Percentiles rank a stretch among this genome's conserved stretches.
Evolutionary conservation across 1,140 invertebrate genomes (phyloP).

Genomic region (Aphis craccivora): DNA sequence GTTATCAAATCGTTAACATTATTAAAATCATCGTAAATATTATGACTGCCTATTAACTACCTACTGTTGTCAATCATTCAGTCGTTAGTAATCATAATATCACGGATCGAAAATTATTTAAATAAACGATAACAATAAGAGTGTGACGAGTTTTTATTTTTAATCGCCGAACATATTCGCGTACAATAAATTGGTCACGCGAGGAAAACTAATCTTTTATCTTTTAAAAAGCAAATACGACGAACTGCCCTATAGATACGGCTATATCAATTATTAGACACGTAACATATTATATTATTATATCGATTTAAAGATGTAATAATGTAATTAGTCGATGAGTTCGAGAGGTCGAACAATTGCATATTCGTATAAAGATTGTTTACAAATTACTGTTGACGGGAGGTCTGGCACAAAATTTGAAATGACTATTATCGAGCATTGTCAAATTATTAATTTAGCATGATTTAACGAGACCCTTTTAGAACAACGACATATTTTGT

Average conservation of each 20-base stretch:
- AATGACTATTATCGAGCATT: neutral
- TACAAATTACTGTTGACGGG: neutral
- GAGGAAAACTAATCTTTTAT: neutral
- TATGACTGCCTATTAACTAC: neutral
- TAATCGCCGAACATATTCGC: neutral
- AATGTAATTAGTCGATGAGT: too few relatives aligned
- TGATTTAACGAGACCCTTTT: neutral
- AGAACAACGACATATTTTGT: neutral
- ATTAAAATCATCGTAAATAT: neutral
- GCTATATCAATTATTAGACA: neutral
- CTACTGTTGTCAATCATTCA: neutral
- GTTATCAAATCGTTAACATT: neutral
- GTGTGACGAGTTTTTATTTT: neutral
- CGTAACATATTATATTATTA: neutral
- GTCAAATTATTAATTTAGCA: neutral
- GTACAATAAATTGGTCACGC: neutral
- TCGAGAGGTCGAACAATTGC: too few relatives aligned
- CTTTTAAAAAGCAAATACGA: neutral
- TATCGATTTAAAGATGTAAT: neutral
- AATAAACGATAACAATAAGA: neutral
- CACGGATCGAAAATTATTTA: neutral
- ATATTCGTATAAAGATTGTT: too few relatives aligned
- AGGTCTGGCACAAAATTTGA: neutral
- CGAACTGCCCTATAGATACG: neutral
- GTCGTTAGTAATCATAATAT: neutral